Conservation (phyloP, 2,888 invertebrate genomes). For the Nebria salina region DNA sequence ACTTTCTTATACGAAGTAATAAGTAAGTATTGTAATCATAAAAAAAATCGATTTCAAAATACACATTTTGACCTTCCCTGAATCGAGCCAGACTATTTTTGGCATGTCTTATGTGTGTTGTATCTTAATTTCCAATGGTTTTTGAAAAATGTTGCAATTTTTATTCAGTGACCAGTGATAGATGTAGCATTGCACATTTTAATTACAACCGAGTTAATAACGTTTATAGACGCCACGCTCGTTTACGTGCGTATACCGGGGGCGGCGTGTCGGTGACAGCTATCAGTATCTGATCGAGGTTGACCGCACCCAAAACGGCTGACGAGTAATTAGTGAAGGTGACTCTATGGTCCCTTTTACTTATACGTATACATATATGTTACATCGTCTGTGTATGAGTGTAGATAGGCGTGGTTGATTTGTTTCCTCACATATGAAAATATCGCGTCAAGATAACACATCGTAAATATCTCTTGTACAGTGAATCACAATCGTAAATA, state of each 20-base stretch:
- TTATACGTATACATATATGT: background rate
- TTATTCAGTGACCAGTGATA: background rate
- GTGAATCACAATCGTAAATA: conserved; percentile 36
- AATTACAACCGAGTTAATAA: conserved; percentile 52
- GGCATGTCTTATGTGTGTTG: too few species aligned
- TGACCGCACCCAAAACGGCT: conserved; percentile 33
- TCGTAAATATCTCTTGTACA: conserved; percentile 28
- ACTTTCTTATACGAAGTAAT: too few species aligned
- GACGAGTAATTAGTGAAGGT: conserved; percentile 39
- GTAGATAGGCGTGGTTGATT: conserved; percentile 16
- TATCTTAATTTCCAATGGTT: too few species aligned
- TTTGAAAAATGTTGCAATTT: background rate
- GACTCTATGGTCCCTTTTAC: conserved; percentile 3
- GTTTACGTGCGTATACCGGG: conserved; percentile 42
- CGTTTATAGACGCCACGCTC: conserved; percentile 50
- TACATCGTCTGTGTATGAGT: background rate
- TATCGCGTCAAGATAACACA: conserved; percentile 24
- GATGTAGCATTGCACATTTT: conserved; percentile 47
- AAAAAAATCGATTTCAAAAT: too few species aligned
- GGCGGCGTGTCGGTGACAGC: conserved; percentile 36
- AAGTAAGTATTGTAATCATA: too few species aligned
- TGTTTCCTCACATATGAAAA: conserved; percentile 15
- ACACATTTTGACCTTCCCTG: too few species aligned
- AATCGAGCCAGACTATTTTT: too few species aligned
- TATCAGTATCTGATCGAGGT: conserved; percentile 51